A percentile compares a stretch with the other conserved stretches of the same genome.
phyloP scores from a whole-genome alignment of 2,113 vertebrate species.

The Hydropotes inermis region DNA sequence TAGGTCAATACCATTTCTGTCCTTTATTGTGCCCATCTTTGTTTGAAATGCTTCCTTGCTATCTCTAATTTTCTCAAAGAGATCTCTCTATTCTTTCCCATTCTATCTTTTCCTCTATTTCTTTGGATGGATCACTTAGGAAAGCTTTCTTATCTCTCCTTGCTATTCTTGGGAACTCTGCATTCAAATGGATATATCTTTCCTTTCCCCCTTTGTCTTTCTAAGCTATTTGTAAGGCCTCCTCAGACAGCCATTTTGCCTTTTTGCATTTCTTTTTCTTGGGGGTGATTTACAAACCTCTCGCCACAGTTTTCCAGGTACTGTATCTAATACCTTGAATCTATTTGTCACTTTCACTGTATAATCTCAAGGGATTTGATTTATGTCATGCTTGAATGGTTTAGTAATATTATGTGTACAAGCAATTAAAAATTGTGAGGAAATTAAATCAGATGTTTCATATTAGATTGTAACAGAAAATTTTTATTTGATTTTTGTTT shows the following conservation, averaged over 20 bases:
- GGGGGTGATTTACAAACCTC: not conserved
- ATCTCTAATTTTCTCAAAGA: not conserved
- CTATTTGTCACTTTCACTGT: not conserved
- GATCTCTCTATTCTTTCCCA: not conserved
- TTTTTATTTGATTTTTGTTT: not conserved
- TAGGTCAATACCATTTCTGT: not conserved
- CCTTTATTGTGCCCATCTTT: not conserved
- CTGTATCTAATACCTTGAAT: not conserved
- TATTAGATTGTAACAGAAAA: not conserved
- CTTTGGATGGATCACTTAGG: not conserved
- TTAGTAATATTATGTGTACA: not conserved
- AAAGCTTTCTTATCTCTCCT: not conserved
- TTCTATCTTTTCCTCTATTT: not conserved
- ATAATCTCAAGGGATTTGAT: not conserved
- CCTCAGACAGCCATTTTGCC: not conserved
- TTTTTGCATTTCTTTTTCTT: not conserved
- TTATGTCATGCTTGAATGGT: not conserved
- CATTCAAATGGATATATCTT: not conserved
- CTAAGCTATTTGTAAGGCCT: not conserved
- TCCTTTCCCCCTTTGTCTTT: not conserved
- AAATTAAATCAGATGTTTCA: conserved; percentile 57
- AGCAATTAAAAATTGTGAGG: conserved; percentile 23
- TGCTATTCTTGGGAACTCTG: not conserved
- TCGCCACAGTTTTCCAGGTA: not conserved
- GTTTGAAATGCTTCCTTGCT: not conserved